Percentiles rank a stretch among this genome's conserved stretches.
These are phyloP conservation scores for Halictus quadricinctus DNA, from an alignment of 2,888 invertebrate species.

Conservation along the genomic window DNA sequence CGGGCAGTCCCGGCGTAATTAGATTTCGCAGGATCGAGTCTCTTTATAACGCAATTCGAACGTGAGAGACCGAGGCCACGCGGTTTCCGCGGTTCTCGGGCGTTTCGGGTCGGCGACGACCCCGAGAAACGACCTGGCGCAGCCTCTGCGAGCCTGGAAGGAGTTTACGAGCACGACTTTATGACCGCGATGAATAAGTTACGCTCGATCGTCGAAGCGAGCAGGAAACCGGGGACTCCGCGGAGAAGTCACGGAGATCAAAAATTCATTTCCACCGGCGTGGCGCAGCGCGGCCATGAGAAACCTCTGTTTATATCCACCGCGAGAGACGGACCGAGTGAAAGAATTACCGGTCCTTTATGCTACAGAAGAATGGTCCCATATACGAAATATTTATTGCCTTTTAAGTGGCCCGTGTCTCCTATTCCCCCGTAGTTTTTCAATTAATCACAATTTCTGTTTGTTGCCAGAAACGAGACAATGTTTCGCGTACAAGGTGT, in stretches of 20 bases:
- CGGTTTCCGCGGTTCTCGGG: constrained; percentile 6
- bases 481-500: neutral
- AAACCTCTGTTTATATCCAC: constrained; percentile 46
- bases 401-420: neutral
- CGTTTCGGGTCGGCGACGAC: neutral
- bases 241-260: constrained; percentile 55
- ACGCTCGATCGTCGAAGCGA: constrained; percentile 54
- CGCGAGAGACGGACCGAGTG: neutral
- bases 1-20: neutral
- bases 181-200: constrained; percentile 71
- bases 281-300: neutral
- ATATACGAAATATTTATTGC: neutral
- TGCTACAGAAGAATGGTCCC: constrained; percentile 6
- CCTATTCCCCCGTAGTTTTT: neutral
- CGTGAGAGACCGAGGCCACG: constrained; percentile 32
- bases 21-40: neutral
- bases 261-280: constrained; percentile 65
- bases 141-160: constrained; percentile 8
- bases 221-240: constrained; percentile 42
- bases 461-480: neutral
- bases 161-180: constrained; percentile 69
- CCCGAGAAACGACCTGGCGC: neutral
- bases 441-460: neutral
- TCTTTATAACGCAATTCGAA: constrained; percentile 58
- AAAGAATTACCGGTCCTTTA: constrained; percentile 22